A percentile compares a stretch with the other conserved stretches of the same genome.
These are phyloP conservation scores for Gymnocypris eckloni DNA, from an alignment of 2,797 vertebrate genomes.

Conservation along the genomic window DNA sequence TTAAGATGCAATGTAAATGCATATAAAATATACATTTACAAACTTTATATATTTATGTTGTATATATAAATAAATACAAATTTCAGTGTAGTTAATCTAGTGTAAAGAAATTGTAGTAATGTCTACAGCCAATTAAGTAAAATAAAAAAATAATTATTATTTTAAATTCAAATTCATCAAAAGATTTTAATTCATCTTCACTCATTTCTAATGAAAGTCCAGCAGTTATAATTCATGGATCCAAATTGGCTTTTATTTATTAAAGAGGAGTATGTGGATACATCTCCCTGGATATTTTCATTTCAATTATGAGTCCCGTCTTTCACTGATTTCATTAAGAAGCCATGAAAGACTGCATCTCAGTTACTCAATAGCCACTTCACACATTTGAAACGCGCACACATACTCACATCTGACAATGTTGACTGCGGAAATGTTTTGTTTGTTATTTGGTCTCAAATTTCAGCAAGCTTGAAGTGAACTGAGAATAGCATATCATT, in stretches of 20 bases:
- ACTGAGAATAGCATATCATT: constrained; percentile 24
- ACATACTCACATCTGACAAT: constrained; percentile 6
- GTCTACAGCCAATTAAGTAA: background rate
- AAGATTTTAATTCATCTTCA: background rate
- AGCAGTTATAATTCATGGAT: background rate
- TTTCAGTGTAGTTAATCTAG: background rate
- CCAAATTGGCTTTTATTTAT: constrained; percentile 17
- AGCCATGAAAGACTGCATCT: constrained; percentile 54
- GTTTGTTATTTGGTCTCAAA: constrained; percentile 9
- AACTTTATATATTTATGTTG: background rate
- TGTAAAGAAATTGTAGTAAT: background rate
- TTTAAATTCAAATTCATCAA: constrained; percentile 9
- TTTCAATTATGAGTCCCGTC: background rate
- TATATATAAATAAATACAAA: background rate
- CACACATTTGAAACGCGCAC: background rate
- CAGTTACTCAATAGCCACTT: constrained; percentile 67
- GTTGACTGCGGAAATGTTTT: constrained; percentile 6
- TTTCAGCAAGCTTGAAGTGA: constrained; percentile 26
- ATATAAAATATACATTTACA: background rate
- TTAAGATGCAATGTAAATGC: no score
- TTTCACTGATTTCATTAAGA: constrained; percentile 25
- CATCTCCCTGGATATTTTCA: constrained; percentile 2
- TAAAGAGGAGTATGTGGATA: background rate
- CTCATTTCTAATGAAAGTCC: constrained; percentile 12
- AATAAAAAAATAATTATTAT: background rate